phyloP scores from a whole-genome alignment of 2,113 vertebrate species.

The rabbit (Oryctolagus cuniculus) region DNA sequence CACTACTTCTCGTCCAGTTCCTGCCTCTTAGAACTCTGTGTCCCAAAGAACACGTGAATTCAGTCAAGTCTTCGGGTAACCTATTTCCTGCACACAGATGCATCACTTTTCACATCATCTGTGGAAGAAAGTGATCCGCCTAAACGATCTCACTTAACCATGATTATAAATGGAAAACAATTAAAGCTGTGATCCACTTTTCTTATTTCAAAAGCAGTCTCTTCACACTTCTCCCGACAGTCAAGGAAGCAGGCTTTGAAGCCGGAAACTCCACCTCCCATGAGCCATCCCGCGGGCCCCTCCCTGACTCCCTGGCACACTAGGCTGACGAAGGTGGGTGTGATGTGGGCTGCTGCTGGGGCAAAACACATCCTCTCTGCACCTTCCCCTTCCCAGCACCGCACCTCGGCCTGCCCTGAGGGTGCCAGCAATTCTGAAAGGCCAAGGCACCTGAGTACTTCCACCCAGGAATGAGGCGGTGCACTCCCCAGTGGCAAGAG shows the following conservation, averaged over 20 bases:
- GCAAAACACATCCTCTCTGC: background rate
- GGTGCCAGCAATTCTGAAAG: slow-evolving; percentile 9
- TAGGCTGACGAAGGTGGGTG: background rate
- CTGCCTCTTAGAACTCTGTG: background rate
- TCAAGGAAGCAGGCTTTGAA: slow-evolving; percentile 55
- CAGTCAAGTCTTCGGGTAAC: background rate
- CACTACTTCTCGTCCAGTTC: background rate
- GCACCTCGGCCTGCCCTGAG: background rate
- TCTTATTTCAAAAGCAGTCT: slow-evolving; percentile 67
- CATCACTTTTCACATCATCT: slow-evolving; percentile 19
- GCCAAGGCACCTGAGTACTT: background rate
- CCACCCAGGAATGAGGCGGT: background rate
- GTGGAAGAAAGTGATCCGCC: slow-evolving; percentile 22
- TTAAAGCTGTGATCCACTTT: slow-evolving; percentile 60
- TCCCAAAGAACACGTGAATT: background rate
- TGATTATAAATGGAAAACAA: slow-evolving; percentile 65
- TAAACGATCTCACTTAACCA: slow-evolving; percentile 61
- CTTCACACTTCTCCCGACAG: slow-evolving; percentile 69
- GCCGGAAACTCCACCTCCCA: slow-evolving; percentile 34
- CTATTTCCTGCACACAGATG: background rate
- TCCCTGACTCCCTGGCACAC: background rate
- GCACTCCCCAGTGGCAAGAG: background rate
- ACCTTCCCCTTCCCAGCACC: background rate
- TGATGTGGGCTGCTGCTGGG: background rate
- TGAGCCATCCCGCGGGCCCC: slow-evolving; percentile 1